Conservation (phyloP, 2,797 vertebrate genomes). For the Falco rusticolus region DNA sequence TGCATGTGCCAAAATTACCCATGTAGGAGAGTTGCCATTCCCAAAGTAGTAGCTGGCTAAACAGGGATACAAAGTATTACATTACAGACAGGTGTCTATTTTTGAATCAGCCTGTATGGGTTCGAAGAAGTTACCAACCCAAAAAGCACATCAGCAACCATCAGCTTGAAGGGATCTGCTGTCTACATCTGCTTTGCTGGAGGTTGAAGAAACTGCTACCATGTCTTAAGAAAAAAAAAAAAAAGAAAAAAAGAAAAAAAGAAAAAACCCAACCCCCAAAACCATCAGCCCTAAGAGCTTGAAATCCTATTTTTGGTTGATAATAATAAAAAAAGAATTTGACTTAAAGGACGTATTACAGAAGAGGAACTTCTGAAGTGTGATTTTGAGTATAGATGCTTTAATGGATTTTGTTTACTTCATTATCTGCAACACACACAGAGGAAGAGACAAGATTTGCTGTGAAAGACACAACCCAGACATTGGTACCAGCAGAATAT, state of each 20-base stretch:
- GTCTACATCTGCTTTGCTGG: neutral
- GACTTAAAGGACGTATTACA: neutral
- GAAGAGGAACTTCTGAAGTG: neutral
- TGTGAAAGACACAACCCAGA: neutral
- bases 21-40: neutral
- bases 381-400: neutral
- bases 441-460: neutral
- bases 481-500: neutral
- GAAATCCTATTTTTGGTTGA: neutral
- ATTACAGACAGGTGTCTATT: neutral
- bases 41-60: slow-evolving; percentile 7
- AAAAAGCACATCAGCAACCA: neutral
- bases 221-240: neutral
- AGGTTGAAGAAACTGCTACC: neutral
- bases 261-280: neutral
- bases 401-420: neutral
- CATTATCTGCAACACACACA: neutral
- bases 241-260: neutral
- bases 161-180: neutral
- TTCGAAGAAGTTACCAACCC: neutral
- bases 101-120: neutral
- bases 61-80: neutral
- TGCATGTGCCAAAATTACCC: neutral
- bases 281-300: neutral
- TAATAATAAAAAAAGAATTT: neutral